Base-by-base conservation (phyloP, 2,113 vertebrate species). In the Puffinus mauretanicus region DNA sequence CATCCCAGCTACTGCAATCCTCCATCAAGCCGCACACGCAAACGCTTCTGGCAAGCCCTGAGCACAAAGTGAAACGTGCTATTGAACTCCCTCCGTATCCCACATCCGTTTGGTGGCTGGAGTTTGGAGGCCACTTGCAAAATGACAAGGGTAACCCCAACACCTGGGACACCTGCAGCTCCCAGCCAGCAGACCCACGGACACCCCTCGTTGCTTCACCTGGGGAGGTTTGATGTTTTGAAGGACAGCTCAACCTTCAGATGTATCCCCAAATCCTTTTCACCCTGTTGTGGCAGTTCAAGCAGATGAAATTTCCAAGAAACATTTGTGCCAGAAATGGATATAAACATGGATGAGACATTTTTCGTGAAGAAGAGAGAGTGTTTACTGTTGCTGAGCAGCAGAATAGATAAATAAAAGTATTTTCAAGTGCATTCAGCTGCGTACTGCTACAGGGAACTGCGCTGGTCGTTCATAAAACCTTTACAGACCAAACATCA, bases 321-420 rank as follows among this genome's bases (percentile, higher is more conserved):
- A 57, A 6, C 3, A 0, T 22, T 78, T 52, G 26, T 34, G 55
- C 47, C 38, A 83, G 64, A 82, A 92, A 64, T 13, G 8, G 67
- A 13, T 84, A 67, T 95, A 92, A 94, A 89, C 81, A 67, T 0
- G 7, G n/a, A 55, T 5, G 19, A 91, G 25, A 16, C 3, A 4
- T 52, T 88, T 88, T 69, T 30, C 1, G 3, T 27, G 40, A 40
- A 61, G 52, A 55, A 11, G 19, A 70, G 57, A 30, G 27, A n/a
- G 25, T 66, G 93, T 96, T 96, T 95, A 86, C 65, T 36, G 73
- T 12, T 75, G 61, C 61, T 49, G 77, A 92, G 94, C 61, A 46
- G 57, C 13, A 46, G 57, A 58, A 58, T 1, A 51, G 44, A 86
- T 81, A 93, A 88, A 78, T 82, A 81, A 62, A 93, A 85, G 78